Evolutionary conservation across 2,888 invertebrate species (phyloP).

Genomic region (Spisula solida): DNA sequence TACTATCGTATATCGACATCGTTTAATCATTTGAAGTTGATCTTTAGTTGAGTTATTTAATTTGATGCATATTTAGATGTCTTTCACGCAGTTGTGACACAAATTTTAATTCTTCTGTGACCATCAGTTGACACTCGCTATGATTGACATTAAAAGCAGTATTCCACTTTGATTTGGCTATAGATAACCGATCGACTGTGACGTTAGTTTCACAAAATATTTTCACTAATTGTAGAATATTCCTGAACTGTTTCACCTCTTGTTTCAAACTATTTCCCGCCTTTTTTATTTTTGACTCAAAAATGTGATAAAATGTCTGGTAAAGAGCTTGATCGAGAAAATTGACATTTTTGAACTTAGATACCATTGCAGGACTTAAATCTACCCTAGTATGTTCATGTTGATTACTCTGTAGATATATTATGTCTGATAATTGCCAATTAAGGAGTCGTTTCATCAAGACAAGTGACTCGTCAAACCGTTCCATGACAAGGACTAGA

Average conservation of each 20-base stretch:
- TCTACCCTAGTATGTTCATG: slow-evolving; percentile 22
- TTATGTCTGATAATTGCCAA: slow-evolving; percentile 63
- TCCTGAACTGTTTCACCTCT: slow-evolving; percentile 39
- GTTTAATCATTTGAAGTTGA: too few relatives aligned
- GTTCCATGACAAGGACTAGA: slow-evolving; percentile 58
- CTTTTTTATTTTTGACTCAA: slow-evolving; percentile 31
- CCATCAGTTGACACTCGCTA: neutral
- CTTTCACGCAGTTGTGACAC: neutral
- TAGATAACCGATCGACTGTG: neutral
- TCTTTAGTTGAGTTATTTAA: neutral
- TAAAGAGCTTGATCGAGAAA: slow-evolving; percentile 49
- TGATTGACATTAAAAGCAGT: neutral
- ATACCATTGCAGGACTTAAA: neutral
- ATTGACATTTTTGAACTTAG: slow-evolving; percentile 28
- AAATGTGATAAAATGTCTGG: slow-evolving; percentile 36
- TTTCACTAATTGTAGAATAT: slow-evolving; percentile 7
- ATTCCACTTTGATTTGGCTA: slow-evolving; percentile 20
- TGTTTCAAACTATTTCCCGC: slow-evolving; percentile 17
- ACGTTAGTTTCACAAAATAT: slow-evolving; percentile 15
- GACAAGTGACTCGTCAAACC: slow-evolving; percentile 64
- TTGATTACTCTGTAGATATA: slow-evolving; percentile 52
- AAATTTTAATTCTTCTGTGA: slow-evolving; percentile 7
- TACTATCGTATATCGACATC: too few relatives aligned
- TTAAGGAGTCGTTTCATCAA: slow-evolving; percentile 56
- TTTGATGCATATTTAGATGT: slow-evolving; percentile 17